Conservation (phyloP, 2,797 vertebrate genomes). For the Cuculus canorus region DNA sequence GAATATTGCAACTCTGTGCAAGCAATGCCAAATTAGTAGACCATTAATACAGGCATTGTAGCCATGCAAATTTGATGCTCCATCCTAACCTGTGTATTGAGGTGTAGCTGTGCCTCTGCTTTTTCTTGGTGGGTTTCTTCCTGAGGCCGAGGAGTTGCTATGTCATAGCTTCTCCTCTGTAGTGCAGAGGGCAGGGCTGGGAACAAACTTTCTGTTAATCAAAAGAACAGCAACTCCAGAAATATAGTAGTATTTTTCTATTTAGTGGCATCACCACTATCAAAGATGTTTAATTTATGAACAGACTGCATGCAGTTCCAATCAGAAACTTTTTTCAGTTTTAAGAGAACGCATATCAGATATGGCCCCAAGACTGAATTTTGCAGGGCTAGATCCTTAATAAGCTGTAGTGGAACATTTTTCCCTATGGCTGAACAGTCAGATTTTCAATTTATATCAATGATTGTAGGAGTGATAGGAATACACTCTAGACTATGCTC, state of each 20-base stretch:
- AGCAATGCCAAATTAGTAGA: too few relatives aligned
- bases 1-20: too few relatives aligned
- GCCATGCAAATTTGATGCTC: too few relatives aligned
- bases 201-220: background rate
- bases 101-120: too few relatives aligned
- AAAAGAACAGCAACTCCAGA: background rate
- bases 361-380: background rate
- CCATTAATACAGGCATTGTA: too few relatives aligned
- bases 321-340: background rate
- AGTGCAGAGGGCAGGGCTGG: background rate
- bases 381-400: background rate
- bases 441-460: background rate
- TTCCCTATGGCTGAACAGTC: background rate
- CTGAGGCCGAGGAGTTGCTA: too few relatives aligned
- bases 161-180: too few relatives aligned
- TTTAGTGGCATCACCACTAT: background rate
- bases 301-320: background rate
- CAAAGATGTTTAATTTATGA: background rate
- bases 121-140: too few relatives aligned
- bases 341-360: background rate
- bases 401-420: background rate
- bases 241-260: background rate
- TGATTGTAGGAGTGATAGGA: background rate
- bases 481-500: background rate
- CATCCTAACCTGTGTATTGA: too few relatives aligned